A percentile compares a stretch with the other conserved stretches of the same genome.
Conservation (phyloP, 2,113 vertebrate species). For the Urocynchramus pylzowi region DNA sequence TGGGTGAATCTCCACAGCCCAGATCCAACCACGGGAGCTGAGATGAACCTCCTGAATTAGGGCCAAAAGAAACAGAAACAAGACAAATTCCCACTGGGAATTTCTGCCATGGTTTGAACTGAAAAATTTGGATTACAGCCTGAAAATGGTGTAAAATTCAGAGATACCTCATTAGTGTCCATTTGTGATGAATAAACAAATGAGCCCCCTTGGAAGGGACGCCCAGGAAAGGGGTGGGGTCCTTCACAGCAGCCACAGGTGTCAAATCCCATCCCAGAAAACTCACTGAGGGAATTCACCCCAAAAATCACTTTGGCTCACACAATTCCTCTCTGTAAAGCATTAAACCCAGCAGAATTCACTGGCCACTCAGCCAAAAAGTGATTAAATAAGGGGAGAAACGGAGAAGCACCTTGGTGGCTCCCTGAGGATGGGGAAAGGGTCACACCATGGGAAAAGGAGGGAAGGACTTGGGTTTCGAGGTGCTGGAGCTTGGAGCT, state of each 20-base stretch:
- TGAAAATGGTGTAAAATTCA: background rate
- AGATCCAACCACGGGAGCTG: background rate
- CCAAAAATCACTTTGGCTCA: background rate
- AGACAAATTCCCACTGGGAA: background rate
- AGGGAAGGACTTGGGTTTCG: background rate
- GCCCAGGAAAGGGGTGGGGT: background rate
- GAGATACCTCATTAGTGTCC: background rate
- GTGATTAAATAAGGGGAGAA: background rate
- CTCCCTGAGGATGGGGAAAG: background rate
- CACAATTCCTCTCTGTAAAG: background rate
- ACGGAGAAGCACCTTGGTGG: background rate
- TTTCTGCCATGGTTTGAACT: background rate
- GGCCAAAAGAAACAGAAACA: background rate
- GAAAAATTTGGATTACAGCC: background rate
- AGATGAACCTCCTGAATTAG: background rate
- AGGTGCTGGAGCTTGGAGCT: background rate
- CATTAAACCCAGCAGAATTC: background rate
- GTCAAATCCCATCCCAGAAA: background rate
- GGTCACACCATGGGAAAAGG: background rate
- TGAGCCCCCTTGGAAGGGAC: background rate
- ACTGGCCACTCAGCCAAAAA: background rate
- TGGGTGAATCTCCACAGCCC: background rate
- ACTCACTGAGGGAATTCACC: background rate
- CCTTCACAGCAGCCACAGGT: background rate
- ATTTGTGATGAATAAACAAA: background rate